phyloP scores from a whole-genome alignment of 1,140 invertebrate species.

The Neodiprion lecontei region DNA sequence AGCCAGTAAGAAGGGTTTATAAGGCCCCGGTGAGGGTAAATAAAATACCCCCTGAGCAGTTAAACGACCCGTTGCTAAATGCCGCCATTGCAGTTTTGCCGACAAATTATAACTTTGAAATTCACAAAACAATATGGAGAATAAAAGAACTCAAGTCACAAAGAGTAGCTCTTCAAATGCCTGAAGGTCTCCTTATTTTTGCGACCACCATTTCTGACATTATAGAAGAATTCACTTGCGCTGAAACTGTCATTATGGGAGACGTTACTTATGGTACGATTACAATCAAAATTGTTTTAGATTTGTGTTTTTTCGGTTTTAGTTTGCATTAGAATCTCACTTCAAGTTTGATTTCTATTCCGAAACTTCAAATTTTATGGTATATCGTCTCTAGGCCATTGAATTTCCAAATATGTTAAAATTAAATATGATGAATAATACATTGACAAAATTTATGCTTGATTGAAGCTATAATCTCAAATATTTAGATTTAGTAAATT shows the following conservation, averaged over 20 bases:
- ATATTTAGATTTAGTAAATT: no score
- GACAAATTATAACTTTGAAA: constrained; percentile 98
- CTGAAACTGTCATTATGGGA: constrained; percentile 97
- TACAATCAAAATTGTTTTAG: background rate
- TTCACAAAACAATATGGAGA: constrained; percentile 97
- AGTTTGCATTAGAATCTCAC: background rate
- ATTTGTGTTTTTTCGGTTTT: no score
- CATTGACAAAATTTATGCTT: no score
- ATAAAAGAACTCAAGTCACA: constrained; percentile 83
- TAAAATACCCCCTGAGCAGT: constrained; percentile 84
- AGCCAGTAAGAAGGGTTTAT: constrained; percentile 78
- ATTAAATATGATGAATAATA: no score
- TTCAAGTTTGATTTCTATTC: constrained; percentile 13
- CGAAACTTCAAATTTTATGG: constrained; percentile 20
- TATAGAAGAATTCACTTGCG: constrained; percentile 89
- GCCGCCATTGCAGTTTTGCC: constrained; percentile 80
- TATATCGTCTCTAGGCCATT: constrained; percentile 11
- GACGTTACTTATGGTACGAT: constrained; percentile 91
- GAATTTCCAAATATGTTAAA: no score
- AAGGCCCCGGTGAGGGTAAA: constrained; percentile 75
- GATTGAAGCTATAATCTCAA: no score
- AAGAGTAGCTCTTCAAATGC: constrained; percentile 95
- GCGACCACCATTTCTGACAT: constrained; percentile 94
- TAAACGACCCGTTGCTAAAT: constrained; percentile 80
- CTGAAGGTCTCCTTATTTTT: constrained; percentile 93